These are phyloP conservation scores for Thymallus thymallus DNA, from an alignment of 2,113 vertebrate genomes.

Conservation along the genomic window DNA sequence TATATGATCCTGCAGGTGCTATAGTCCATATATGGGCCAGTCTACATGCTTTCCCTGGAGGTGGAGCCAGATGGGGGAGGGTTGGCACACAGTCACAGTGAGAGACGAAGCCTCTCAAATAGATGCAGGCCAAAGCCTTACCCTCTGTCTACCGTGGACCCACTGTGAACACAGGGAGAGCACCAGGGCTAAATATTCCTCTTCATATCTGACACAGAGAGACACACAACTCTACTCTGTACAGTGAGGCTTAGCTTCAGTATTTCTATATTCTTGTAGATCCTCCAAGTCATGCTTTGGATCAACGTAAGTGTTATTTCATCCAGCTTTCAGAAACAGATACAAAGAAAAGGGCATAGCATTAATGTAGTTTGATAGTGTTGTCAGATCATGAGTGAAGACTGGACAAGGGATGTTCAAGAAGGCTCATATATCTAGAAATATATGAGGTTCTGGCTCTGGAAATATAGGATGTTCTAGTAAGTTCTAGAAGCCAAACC, in stretches of 20 bases:
- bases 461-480: too few species aligned
- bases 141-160: neutral
- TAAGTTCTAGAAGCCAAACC: neutral
- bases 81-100: neutral
- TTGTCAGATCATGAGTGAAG: neutral
- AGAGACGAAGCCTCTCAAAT: neutral
- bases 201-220: neutral
- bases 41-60: neutral
- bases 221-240: neutral
- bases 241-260: neutral
- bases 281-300: too few species aligned
- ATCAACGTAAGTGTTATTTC: too few species aligned
- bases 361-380: neutral
- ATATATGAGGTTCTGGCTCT: neutral
- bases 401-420: neutral
- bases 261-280: too few species aligned
- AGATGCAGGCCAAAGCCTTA: neutral
- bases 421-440: neutral
- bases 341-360: neutral
- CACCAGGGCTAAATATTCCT: neutral
- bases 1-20: neutral
- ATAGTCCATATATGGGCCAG: neutral
- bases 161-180: neutral
- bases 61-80: neutral
- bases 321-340: neutral